phyloP scores from a whole-genome alignment of 2,797 vertebrate genomes.

The Epinephelus awoara region DNA sequence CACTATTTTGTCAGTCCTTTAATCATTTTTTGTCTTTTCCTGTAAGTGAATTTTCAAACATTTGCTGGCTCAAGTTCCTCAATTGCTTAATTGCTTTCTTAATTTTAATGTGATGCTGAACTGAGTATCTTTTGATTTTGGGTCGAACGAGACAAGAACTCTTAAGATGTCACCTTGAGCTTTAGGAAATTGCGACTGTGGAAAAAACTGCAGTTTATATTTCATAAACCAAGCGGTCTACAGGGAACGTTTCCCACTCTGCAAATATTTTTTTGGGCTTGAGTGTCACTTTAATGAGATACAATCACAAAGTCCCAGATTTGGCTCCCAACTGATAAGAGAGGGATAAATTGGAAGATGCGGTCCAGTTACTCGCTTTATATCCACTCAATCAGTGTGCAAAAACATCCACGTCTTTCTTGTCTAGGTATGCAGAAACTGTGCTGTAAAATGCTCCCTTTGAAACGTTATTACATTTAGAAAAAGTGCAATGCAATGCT shows the following conservation, averaged over 20 bases:
- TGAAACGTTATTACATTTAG: neutral
- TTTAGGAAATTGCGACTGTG: neutral
- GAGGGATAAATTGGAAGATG: neutral
- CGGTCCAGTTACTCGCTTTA: neutral
- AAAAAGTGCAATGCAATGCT: neutral
- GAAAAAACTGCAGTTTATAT: neutral
- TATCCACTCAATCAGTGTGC: neutral
- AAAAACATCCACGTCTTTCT: neutral
- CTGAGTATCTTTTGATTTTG: no score
- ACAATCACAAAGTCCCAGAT: neutral
- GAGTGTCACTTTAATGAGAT: slow-evolving; percentile 1
- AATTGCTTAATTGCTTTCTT: neutral
- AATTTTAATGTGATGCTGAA: no score
- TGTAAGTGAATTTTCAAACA: neutral
- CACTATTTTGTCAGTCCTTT: no score
- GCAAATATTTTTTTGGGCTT: neutral
- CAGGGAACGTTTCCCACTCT: neutral
- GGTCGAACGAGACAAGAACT: neutral
- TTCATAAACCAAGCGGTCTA: neutral
- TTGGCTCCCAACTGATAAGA: neutral
- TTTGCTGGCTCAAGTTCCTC: neutral
- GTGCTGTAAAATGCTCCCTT: neutral
- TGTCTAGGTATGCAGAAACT: neutral
- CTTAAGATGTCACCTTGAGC: neutral
- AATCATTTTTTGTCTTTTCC: neutral